Evolutionary conservation across 2,888 invertebrate genomes (phyloP).

Genomic region (Copidosoma aretas): DNA sequence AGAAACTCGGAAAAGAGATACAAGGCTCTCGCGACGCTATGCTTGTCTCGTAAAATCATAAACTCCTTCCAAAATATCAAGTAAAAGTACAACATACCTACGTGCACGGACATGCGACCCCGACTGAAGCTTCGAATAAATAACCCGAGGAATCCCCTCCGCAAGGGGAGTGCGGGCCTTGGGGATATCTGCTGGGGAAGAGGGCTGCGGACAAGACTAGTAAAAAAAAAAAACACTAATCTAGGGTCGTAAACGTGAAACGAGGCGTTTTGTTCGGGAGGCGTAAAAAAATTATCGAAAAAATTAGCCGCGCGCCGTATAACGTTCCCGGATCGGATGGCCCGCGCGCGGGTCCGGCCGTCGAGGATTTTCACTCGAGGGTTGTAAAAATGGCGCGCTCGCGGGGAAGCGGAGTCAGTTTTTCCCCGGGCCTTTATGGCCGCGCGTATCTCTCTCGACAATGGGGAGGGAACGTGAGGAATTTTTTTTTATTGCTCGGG

Average conservation of each 20-base stretch:
- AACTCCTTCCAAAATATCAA: conserved; percentile 32
- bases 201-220: not conserved
- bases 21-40: not conserved
- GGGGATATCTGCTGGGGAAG: too few relatives aligned
- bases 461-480: not conserved
- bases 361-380: not conserved
- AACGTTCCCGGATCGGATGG: too few relatives aligned
- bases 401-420: conserved; percentile 8
- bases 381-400: conserved; percentile 13
- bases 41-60: conserved; percentile 37
- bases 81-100: conserved; percentile 28
- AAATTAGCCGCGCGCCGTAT: conserved; percentile 12
- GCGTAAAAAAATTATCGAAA: conserved; percentile 49
- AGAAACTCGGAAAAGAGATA: not conserved
- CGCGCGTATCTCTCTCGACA: not conserved
- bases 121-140: too few relatives aligned
- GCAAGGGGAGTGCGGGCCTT: too few relatives aligned
- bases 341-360: too few relatives aligned
- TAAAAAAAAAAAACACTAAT: conserved; percentile 46
- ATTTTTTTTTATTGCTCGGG: not conserved
- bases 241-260: conserved; percentile 54
- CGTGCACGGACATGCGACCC: too few relatives aligned
- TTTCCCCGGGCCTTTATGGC: not conserved
- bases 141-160: too few relatives aligned
- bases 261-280: conserved; percentile 48